phyloP scores from a whole-genome alignment of 2,888 invertebrate species.

The Deilephila elpenor region DNA sequence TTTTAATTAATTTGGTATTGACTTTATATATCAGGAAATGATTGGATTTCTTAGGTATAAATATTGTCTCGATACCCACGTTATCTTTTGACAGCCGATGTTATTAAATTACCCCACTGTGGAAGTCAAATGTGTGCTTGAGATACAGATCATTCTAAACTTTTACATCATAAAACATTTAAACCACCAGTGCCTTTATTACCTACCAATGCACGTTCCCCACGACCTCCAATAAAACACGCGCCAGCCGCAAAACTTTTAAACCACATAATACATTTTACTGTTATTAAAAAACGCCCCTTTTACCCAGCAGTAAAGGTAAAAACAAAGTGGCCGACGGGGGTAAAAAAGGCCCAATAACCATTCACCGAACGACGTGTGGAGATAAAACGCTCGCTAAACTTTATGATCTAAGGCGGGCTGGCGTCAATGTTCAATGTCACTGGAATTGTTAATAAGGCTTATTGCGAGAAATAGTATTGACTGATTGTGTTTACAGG shows the following conservation, averaged over 20 bases:
- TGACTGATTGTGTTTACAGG: too few species aligned
- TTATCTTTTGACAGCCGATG: too few species aligned
- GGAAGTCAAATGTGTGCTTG: too few species aligned
- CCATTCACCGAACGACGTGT: slow-evolving; percentile 11
- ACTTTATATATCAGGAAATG: too few species aligned
- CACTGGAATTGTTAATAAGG: slow-evolving; percentile 3
- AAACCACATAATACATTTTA: neutral
- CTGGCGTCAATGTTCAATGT: neutral
- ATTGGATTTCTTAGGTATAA: too few species aligned
- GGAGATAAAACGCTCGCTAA: slow-evolving; percentile 4
- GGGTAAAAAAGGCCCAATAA: slow-evolving; percentile 13
- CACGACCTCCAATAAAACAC: slow-evolving; percentile 6
- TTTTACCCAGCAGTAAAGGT: slow-evolving; percentile 20
- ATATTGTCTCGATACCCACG: too few species aligned
- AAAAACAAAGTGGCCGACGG: slow-evolving; percentile 19
- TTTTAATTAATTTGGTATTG: too few species aligned
- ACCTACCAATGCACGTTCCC: neutral
- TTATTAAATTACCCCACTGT: too few species aligned
- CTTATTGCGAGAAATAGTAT: neutral
- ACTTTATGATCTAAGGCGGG: slow-evolving; percentile 10
- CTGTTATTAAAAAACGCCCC: slow-evolving; percentile 18
- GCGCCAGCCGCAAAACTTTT: slow-evolving; percentile 16
- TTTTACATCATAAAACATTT: too few species aligned
- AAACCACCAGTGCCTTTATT: too few species aligned
- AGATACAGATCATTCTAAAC: too few species aligned